Evolutionary conservation across 1,140 invertebrate species (phyloP).

Genomic region (Aphidius gifuensis): DNA sequence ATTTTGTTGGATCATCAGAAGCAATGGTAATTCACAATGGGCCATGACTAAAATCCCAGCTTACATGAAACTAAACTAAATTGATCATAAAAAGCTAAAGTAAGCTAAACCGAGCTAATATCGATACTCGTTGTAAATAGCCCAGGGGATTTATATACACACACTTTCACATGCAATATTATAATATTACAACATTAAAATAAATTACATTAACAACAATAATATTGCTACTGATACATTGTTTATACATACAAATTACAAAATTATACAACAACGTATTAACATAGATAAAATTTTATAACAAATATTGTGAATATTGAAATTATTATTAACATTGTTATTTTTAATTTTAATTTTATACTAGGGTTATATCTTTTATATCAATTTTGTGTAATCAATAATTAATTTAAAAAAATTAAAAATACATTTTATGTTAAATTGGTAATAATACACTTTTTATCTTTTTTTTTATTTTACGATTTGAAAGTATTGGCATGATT

Average conservation of each 20-base stretch:
- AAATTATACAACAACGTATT: not conserved
- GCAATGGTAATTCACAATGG: constrained; percentile 1
- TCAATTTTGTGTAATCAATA: too few species aligned
- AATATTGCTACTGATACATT: not conserved
- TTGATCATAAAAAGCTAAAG: constrained; percentile 6
- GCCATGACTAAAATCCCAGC: not conserved
- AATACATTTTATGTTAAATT: too few species aligned
- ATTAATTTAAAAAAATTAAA: too few species aligned
- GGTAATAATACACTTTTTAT: too few species aligned
- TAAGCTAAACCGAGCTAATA: not conserved
- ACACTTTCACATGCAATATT: not conserved
- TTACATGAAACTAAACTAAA: constrained; percentile 7
- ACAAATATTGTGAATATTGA: too few species aligned
- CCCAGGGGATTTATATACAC: constrained; percentile 6
- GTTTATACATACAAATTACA: constrained; percentile 1
- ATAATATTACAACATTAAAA: too few species aligned
- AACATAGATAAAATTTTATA: not conserved
- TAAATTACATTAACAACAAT: too few species aligned
- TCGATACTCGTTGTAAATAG: not conserved
- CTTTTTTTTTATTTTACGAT: too few species aligned
- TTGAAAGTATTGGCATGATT: too few species aligned
- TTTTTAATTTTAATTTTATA: too few species aligned
- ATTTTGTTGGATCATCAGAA: constrained; percentile 12
- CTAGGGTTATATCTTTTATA: too few species aligned
- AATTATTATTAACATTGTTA: too few species aligned